phyloP scores from a whole-genome alignment of 2,888 invertebrate genomes.

The Eustalomyia histrio region DNA sequence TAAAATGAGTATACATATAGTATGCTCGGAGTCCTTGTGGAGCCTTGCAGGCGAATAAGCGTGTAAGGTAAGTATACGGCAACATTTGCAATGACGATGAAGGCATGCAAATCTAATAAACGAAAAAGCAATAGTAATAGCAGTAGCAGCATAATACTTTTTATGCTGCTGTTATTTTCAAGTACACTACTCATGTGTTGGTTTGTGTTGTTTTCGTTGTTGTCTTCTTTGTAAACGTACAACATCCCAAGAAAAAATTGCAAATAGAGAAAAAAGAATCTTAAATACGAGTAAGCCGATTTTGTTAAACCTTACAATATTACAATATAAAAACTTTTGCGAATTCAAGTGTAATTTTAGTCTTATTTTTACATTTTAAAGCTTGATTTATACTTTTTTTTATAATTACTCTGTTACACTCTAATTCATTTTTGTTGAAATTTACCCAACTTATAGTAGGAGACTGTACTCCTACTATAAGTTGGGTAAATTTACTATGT shows the following conservation, averaged over 20 bases:
- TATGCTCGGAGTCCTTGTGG: conserved; percentile 43
- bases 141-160: neutral
- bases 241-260: neutral
- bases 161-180: conserved; percentile 13
- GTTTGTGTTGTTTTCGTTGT: conserved; percentile 19
- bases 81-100: conserved; percentile 38
- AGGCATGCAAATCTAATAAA: conserved; percentile 67
- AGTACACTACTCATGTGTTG: conserved; percentile 18
- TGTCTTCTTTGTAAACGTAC: neutral
- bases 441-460: no score
- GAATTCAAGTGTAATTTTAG: no score
- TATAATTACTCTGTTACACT: no score
- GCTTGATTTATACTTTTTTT: no score
- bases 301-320: no score
- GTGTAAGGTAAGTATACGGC: conserved; percentile 51
- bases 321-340: no score
- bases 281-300: neutral
- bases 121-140: conserved; percentile 48
- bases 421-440: no score
- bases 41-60: conserved; percentile 49
- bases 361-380: no score
- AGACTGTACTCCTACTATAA: no score
- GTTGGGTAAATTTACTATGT: no score
- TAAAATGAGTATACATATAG: conserved; percentile 13
- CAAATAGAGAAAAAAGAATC: no score